Conservation (phyloP, 2,113 vertebrate genomes). For the Electrona antarctica region DNA sequence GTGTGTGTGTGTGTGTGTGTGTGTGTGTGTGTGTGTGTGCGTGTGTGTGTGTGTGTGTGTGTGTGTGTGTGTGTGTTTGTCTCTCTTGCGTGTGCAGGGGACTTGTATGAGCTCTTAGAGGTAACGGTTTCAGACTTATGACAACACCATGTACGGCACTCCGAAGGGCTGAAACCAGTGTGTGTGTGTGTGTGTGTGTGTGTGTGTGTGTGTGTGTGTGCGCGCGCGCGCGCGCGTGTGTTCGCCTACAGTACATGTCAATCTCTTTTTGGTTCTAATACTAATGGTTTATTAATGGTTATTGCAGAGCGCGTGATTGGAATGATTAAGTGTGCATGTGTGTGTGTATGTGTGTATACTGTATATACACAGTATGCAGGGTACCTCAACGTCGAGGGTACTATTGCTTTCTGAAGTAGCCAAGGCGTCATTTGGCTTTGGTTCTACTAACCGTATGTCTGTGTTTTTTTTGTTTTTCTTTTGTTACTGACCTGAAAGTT, state of each 20-base stretch:
- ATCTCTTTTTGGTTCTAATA: no score
- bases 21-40: neutral
- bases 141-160: constrained; percentile 11
- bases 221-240: neutral
- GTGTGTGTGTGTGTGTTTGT: no score
- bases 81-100: constrained; percentile 1
- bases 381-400: constrained; percentile 56
- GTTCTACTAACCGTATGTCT: no score
- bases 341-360: constrained; percentile 6
- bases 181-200: constrained; percentile 8
- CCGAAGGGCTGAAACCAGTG: constrained; percentile 25
- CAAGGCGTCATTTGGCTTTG: constrained; percentile 60
- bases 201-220: constrained; percentile 14
- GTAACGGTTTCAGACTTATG: neutral
- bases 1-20: no score
- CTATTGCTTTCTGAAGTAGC: constrained; percentile 71
- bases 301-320: no score
- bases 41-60: no score
- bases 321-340: neutral
- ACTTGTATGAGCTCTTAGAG: constrained; percentile 5
- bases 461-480: constrained; percentile 4
- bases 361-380: constrained; percentile 43
- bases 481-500: constrained; percentile 43
- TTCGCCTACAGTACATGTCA: no score
- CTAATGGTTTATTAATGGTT: no score